Conservation (phyloP, 2,888 invertebrate species). For the Hemistola chrysoprasaria region DNA sequence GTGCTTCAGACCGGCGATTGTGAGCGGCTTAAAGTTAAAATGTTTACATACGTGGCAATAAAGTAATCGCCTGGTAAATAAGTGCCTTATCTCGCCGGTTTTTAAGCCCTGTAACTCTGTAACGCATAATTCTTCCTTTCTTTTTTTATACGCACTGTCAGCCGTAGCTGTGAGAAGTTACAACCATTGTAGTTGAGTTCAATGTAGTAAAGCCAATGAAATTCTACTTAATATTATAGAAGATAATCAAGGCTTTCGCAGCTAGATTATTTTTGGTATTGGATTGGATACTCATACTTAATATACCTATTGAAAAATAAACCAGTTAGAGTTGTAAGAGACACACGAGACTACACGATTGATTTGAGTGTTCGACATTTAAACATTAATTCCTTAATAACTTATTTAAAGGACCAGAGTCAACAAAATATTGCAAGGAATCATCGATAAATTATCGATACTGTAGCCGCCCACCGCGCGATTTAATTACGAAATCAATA, state of each 20-base stretch:
- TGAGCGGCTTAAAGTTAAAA: slow-evolving; percentile 55
- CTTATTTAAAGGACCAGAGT: slow-evolving; percentile 60
- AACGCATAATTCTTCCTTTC: slow-evolving; percentile 44
- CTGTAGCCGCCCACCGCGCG: slow-evolving; percentile 58
- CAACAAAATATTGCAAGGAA: slow-evolving; percentile 50
- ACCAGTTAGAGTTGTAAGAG: not conserved
- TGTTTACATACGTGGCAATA: slow-evolving; percentile 67
- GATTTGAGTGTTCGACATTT: slow-evolving; percentile 10
- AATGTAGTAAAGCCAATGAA: slow-evolving; percentile 19
- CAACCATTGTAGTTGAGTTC: slow-evolving; percentile 13
- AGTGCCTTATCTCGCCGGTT: slow-evolving; percentile 60
- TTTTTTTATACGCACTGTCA: slow-evolving; percentile 31
- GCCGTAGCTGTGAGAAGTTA: slow-evolving; percentile 18
- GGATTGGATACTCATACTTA: not conserved
- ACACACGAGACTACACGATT: slow-evolving; percentile 1
- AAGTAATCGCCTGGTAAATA: slow-evolving; percentile 68
- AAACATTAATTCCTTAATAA: slow-evolving; percentile 36
- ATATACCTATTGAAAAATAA: not conserved
- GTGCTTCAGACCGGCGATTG: slow-evolving; percentile 41
- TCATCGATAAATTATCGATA: slow-evolving; percentile 37
- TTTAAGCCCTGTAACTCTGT: slow-evolving; percentile 53
- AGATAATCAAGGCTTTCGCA: too few species aligned
- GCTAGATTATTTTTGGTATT: too few species aligned
- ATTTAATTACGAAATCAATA: slow-evolving; percentile 80
- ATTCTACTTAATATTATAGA: not conserved